Conservation (phyloP, 2,888 invertebrate genomes). For the Neria commutata region DNA sequence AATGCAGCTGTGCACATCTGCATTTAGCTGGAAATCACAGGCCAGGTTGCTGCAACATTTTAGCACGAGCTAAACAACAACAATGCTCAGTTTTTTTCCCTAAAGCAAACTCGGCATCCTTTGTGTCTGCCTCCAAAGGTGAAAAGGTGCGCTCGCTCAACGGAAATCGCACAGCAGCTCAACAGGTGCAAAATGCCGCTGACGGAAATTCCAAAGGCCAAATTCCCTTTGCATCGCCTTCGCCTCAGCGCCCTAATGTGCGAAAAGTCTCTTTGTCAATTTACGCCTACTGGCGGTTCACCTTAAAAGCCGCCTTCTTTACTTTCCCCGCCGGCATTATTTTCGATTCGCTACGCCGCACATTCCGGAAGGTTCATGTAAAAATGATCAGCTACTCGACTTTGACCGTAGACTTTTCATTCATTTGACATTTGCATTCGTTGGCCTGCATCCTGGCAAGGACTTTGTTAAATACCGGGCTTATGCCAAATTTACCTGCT, state of each 20-base stretch:
- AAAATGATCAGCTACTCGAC: too few species aligned
- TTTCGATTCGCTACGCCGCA: too few species aligned
- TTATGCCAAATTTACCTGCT: too few species aligned
- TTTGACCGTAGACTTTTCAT: too few species aligned
- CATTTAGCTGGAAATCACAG: conserved; percentile 11
- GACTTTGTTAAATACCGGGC: too few species aligned
- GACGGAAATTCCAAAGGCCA: conserved; percentile 27
- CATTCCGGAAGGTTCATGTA: too few species aligned
- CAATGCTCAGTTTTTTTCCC: not conserved
- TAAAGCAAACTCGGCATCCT: too few species aligned
- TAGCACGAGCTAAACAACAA: conserved; percentile 6
- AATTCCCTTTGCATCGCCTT: conserved; percentile 24
- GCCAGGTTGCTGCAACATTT: not conserved
- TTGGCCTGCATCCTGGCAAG: too few species aligned
- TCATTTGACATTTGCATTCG: too few species aligned
- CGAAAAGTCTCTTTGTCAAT: conserved; percentile 54
- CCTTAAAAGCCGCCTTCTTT: not conserved
- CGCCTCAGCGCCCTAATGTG: conserved; percentile 43
- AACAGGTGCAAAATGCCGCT: conserved; percentile 13
- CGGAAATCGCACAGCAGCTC: conserved; percentile 30
- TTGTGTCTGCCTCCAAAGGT: conserved; percentile 16
- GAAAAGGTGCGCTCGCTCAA: conserved; percentile 4
- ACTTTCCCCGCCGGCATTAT: too few species aligned
- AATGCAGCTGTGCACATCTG: conserved; percentile 14
- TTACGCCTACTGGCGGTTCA: conserved; percentile 39